Evolutionary conservation across 2,888 invertebrate genomes (phyloP), one percentile per base, ranked within the genome.

Genomic region (Leucoma salicis): DNA sequence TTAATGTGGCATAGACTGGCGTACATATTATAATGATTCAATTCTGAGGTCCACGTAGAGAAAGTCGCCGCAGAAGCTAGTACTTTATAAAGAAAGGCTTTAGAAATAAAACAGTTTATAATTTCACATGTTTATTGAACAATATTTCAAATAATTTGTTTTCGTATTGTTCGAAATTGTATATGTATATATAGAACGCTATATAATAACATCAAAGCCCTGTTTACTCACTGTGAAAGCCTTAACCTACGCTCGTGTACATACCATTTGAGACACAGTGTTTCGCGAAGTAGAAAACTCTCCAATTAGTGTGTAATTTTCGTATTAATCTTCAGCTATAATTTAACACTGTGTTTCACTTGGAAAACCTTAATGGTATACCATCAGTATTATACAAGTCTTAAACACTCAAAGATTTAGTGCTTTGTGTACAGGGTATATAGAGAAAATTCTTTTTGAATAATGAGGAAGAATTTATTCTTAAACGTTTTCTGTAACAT

Each of bases 71-170:
- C n/a, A n/a, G n/a, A n/a, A n/a, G n/a, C n/a, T n/a, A n/a, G n/a
- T n/a, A n/a, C n/a, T n/a, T n/a, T n/a, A n/a, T n/a, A n/a, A n/a
- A n/a, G n/a, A 11, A 31, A 2, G 27, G 15, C 1, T 27, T 3
- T 29, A 1, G 13, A 35, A 76, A 71, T 71, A 57, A 80, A 81
- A 78, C 59, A 52, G 53, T 27, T 25, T 34, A 54, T 60, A 72
- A 70, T 84, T 82, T 83, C 75, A 81, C 74, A 82, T 85, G 74
- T 88, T 87, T 88, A 89, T 76, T 88, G 86, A 87, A 88, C 88
- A 87, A 86, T 83, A 78, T 81, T 78, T 79, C 79, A 84, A 86
- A 85, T 82, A 80, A 77, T 73, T 78, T 78, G 66, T 73, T 75
- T 74, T 75, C 69, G 76, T 82, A 84, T 82, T 75, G 79, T 87